Base-by-base conservation (phyloP, 2,797 vertebrate genomes). In the Myripristis jacobus region DNA sequence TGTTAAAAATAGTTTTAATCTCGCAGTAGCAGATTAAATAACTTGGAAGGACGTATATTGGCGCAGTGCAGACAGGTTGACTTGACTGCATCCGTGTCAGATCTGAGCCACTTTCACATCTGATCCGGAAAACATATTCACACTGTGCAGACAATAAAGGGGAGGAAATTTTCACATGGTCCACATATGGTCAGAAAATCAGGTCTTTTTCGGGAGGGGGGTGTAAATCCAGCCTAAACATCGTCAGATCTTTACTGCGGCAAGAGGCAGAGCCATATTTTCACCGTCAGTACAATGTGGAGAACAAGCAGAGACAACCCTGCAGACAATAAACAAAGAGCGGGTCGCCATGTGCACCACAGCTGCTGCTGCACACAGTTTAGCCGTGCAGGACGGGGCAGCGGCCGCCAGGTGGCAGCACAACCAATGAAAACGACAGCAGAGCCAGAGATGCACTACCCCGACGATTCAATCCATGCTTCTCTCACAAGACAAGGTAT, bases 311-410 rank as follows among this genome's bases (percentile, higher is more conserved):
- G 51, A 72, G 77, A 75, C 81, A 64, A 63, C 50, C 66, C 66
- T 36, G 71, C 77, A 79, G 88, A 90, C 87, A 89, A 91, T 85
- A 89, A 91, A 93, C 91, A 92, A 91, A 91, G 89, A 85, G 71
- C 66, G 46, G 74, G 59, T 83, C 75, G 77, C 89, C 92, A 92
- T 91, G 90, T 93, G 93, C 80, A 79, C 79, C 54, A 81, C 93
- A 92, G 92, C 91, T 91, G 90, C 87, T 81, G 68, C 66, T 31
- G 4, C 41, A 29, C 58, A 50, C 69, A 54, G 60, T 64, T 31
- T 59, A 59, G 21, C 21, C n/a, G 63, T 4, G 29, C 86, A 74
- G 69, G 31, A 53, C n/a, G 19, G 9, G 8, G 3, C 1, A 56
- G 0, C 16, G 6, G 58, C 88, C 94, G 70, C 87, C 91, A 94